These are phyloP conservation scores for Mycalesis mineus DNA, from an alignment of 2,888 invertebrate species.

Conservation along the genomic window DNA sequence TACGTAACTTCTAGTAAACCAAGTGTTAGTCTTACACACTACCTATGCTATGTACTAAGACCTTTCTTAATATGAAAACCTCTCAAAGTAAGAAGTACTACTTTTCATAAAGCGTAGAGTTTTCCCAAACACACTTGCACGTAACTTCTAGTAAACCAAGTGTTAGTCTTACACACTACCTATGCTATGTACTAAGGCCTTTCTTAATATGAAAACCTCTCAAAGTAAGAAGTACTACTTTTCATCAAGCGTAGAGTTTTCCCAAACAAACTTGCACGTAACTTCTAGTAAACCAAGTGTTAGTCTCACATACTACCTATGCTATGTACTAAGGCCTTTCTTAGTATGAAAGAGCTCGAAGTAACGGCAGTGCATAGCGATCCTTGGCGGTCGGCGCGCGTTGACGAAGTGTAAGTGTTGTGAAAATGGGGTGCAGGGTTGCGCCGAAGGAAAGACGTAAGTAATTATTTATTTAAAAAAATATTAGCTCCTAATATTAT, in stretches of 20 bases:
- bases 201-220: conserved; percentile 19
- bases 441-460: conserved; percentile 23
- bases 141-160: neutral
- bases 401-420: conserved; percentile 11
- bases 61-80: conserved; percentile 17
- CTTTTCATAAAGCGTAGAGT: neutral
- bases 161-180: neutral
- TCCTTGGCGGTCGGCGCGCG: conserved; percentile 10
- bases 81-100: neutral
- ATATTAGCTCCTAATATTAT: too few species aligned
- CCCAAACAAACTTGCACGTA: neutral
- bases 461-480: conserved; percentile 2
- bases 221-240: neutral
- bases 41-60: neutral
- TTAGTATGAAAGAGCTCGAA: conserved; percentile 9
- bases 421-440: conserved; percentile 25
- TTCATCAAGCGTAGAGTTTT: neutral
- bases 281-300: neutral
- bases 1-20: neutral
- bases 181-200: conserved; percentile 3
- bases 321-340: conserved; percentile 11
- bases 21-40: neutral
- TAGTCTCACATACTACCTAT: neutral
- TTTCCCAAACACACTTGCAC: neutral
- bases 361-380: conserved; percentile 15